Base-by-base conservation (phyloP, 2,888 invertebrate genomes). In the Leptura quadrifasciata region DNA sequence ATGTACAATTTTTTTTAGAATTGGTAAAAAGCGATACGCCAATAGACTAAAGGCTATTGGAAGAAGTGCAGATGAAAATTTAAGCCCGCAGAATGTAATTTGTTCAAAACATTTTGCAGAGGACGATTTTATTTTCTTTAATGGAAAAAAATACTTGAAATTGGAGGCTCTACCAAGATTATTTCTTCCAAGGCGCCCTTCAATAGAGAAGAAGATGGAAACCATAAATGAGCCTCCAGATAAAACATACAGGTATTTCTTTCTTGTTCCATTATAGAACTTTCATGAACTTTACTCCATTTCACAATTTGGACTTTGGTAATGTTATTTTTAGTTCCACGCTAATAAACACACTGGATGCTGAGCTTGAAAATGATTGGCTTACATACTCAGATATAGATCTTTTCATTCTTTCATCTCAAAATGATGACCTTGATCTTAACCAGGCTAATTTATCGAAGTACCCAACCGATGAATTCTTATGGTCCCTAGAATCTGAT, bases 71-170 rank as follows among this genome's bases (percentile, higher is more conserved):
- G 71, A 71, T 15, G 71, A 71, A 61, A 61, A 61, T 18, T 39
- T 71, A 24, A 71, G 71, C 18, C 71, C 71, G 27, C 71, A 71
- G 31, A 71, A 71, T 10, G 71, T 71, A 18, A 61, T 71, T 17
- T 71, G 71, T 47, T 71, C 71, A 18, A 71, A 71, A 47, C 71
- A 71, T 27, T 71, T 61, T 18, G 24, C 71, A 2, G 61, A 21
- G 12, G 71, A 71, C 1, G 71, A 71, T 20, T 71, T 71, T 52
- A 60, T 71, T n/a, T 39, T 52, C 20, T 61, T 71, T 52, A 71
- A 71, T 18, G 71, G 71, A 10, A 71, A 71, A 24, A 71, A 71
- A 71, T 71, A 71, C n/a, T 52, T 71, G 15, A 71, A 21, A 47
- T 27, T 61, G 12, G 71, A 71, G 52, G 71, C 71, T n/a, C 21